Evolutionary conservation across 2,888 invertebrate genomes (phyloP).

Genomic region (Netelia fuscicornis): DNA sequence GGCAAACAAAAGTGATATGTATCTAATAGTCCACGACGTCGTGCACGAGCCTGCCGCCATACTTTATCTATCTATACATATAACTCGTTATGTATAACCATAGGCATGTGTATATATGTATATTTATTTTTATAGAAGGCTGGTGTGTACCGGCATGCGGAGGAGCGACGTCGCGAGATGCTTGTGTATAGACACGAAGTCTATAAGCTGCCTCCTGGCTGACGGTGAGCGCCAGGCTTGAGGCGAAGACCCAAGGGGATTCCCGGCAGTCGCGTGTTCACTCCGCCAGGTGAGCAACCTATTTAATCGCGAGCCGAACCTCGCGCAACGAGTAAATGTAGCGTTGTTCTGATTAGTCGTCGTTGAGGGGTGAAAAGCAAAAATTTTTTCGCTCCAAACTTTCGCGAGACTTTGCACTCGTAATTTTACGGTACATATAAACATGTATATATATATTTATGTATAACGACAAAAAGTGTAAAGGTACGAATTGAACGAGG

Average conservation of each 20-base stretch:
- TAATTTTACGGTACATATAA: no score
- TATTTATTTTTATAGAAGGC: neutral
- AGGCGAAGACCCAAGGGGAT: conserved; percentile 71
- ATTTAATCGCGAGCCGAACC: conserved; percentile 57
- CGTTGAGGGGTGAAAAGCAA: neutral
- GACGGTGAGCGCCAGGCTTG: conserved; percentile 48
- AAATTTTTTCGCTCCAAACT: conserved; percentile 14
- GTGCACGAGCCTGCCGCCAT: conserved; percentile 11
- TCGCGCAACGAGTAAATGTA: conserved; percentile 71
- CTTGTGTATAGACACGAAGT: conserved; percentile 59
- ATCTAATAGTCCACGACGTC: conserved; percentile 42
- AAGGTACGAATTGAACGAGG: neutral
- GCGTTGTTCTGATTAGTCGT: conserved; percentile 26
- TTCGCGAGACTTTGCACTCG: neutral
- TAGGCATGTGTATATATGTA: neutral
- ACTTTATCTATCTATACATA: conserved; percentile 41
- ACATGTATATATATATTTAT: no score
- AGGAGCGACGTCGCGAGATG: conserved; percentile 75
- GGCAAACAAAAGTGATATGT: conserved; percentile 45
- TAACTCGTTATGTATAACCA: conserved; percentile 9
- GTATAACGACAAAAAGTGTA: neutral
- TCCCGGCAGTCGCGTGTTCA: conserved; percentile 79
- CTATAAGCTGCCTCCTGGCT: conserved; percentile 54
- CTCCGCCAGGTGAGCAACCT: conserved; percentile 75
- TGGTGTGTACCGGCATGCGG: conserved; percentile 63